These are phyloP conservation scores for Auanema sp. DNA, from an alignment of 2,888 invertebrate genomes.

Conservation along the genomic window DNA sequence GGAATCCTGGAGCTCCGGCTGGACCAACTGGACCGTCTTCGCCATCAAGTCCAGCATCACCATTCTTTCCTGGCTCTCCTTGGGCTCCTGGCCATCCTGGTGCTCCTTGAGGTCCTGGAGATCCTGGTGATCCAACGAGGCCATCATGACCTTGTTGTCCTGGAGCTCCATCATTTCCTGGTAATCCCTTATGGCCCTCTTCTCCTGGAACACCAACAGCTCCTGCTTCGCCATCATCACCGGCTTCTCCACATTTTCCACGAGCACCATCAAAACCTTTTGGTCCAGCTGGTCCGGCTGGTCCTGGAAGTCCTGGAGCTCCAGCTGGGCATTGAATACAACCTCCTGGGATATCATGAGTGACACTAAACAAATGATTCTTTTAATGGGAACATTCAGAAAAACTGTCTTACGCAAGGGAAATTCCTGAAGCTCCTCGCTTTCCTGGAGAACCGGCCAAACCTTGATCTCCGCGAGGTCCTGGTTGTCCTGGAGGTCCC, in stretches of 20 bases:
- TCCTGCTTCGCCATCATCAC: slow-evolving; percentile 21
- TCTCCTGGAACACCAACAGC: slow-evolving; percentile 37
- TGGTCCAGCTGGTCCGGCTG: slow-evolving; percentile 36
- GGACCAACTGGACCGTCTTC: slow-evolving; percentile 39
- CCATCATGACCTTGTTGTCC: slow-evolving; percentile 26
- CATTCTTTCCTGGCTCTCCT: slow-evolving; percentile 44
- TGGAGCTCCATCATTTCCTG: slow-evolving; percentile 26
- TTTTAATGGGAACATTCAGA: neutral
- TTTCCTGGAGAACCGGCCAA: slow-evolving; percentile 38
- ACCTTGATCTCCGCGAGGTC: slow-evolving; percentile 46
- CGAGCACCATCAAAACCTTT: slow-evolving; percentile 38
- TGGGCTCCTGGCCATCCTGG: slow-evolving; percentile 43
- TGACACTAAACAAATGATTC: slow-evolving; percentile 16
- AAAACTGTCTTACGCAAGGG: slow-evolving; percentile 20
- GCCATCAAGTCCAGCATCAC: slow-evolving; percentile 36
- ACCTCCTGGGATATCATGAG: slow-evolving; percentile 44
- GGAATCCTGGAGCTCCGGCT: slow-evolving; percentile 37
- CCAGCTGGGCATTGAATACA: slow-evolving; percentile 43
- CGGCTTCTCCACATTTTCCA: slow-evolving; percentile 36
- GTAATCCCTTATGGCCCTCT: slow-evolving; percentile 33
- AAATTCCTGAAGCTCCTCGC: slow-evolving; percentile 41
- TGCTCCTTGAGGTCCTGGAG: slow-evolving; percentile 37
- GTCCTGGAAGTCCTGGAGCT: slow-evolving; percentile 40
- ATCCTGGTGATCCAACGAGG: slow-evolving; percentile 36
- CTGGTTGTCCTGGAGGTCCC: slow-evolving; percentile 29